phyloP scores from a whole-genome alignment of 2,113 vertebrate species.

The Dasyprocta punctata region DNA sequence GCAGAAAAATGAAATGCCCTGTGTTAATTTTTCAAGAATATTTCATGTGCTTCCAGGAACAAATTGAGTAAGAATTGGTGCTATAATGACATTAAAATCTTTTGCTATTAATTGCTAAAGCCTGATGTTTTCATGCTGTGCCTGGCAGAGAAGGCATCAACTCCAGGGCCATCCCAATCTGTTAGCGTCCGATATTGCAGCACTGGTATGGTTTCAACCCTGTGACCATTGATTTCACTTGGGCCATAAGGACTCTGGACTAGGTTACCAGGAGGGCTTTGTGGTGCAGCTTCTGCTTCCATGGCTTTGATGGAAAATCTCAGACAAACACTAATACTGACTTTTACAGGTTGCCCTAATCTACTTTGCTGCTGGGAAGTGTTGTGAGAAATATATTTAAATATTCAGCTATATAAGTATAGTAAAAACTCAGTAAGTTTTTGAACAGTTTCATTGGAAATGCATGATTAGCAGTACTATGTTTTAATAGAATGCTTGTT shows the following conservation, averaged over 20 bases:
- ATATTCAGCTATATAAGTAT: neutral
- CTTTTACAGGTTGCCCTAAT: neutral
- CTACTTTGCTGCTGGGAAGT: neutral
- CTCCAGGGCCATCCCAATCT: neutral
- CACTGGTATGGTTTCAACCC: neutral
- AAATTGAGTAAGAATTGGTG: neutral
- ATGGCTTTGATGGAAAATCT: neutral
- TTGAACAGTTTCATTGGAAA: constrained; percentile 21
- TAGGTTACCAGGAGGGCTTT: neutral
- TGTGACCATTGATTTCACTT: neutral
- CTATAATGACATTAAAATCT: constrained; percentile 15
- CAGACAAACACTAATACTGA: neutral
- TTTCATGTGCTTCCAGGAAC: neutral
- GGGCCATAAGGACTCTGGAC: neutral
- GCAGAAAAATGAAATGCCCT: neutral
- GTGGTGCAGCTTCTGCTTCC: neutral
- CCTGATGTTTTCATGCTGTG: constrained; percentile 8
- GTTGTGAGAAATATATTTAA: neutral
- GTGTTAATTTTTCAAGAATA: constrained; percentile 57
- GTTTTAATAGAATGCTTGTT: constrained; percentile 5
- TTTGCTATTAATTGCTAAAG: constrained; percentile 37
- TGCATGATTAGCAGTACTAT: neutral
- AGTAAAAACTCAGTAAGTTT: neutral
- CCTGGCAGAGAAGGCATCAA: neutral
- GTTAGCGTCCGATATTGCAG: neutral